phyloP scores from a whole-genome alignment of 2,797 vertebrate species.

The Pseudocheirus occidentalis region DNA sequence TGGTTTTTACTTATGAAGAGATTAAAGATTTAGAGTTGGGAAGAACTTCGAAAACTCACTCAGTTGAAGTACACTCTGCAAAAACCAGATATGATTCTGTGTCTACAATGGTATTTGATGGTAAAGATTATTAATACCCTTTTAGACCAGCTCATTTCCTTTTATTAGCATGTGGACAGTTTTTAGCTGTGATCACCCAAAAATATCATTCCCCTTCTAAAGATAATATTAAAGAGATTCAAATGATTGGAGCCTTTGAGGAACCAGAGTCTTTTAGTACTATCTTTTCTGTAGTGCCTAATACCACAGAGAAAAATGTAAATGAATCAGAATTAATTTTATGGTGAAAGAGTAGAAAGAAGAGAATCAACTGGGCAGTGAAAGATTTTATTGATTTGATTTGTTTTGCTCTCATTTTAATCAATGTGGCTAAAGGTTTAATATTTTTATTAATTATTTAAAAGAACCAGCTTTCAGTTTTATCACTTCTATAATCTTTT shows the following conservation, averaged over 20 bases:
- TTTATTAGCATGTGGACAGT: background rate
- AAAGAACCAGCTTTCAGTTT: background rate
- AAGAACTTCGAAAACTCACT: background rate
- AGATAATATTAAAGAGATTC: background rate
- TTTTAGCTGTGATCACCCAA: background rate
- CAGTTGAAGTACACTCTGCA: background rate
- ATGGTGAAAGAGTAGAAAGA: background rate
- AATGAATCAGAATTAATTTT: background rate
- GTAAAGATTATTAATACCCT: background rate
- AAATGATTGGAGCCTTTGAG: background rate
- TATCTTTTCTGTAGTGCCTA: background rate
- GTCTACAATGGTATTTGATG: background rate
- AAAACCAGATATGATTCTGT: background rate
- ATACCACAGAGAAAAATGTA: background rate
- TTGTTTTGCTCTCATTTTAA: background rate
- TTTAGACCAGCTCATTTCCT: background rate
- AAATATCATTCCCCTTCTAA: background rate
- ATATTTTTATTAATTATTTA: background rate
- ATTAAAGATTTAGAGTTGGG: background rate
- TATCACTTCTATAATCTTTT: background rate
- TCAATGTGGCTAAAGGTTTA: background rate
- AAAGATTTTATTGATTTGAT: background rate
- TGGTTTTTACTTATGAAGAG: background rate
- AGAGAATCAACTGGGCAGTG: background rate
- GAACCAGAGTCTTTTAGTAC: background rate